These are phyloP conservation scores for Epistrophella euchroma DNA, from an alignment of 2,888 invertebrate species.

Conservation along the genomic window DNA sequence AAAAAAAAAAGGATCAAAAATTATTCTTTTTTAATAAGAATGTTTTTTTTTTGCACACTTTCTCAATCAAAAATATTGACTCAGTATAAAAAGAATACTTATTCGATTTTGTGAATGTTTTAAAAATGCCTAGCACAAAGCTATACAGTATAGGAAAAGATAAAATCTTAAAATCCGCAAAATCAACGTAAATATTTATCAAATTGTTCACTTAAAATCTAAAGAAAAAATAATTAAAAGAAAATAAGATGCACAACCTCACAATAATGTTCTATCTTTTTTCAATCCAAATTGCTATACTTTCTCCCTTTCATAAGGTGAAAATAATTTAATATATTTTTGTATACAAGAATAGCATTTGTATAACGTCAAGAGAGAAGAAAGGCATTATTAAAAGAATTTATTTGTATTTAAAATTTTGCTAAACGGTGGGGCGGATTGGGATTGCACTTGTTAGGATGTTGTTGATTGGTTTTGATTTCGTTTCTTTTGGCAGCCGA, in stretches of 20 bases:
- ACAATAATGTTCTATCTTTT: constrained; percentile 11
- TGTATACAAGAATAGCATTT: constrained; percentile 54
- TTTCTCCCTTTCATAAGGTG: constrained; percentile 33
- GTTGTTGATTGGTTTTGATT: neutral
- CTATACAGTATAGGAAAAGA: constrained; percentile 6
- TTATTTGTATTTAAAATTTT: constrained; percentile 10
- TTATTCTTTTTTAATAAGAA: neutral
- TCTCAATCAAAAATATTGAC: constrained; percentile 28
- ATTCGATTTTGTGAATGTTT: constrained; percentile 1
- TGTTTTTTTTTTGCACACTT: constrained; percentile 22
- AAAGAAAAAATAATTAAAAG: constrained; percentile 21
- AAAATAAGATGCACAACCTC: constrained; percentile 54
- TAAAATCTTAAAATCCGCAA: constrained; percentile 6
- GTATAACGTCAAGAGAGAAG: constrained; percentile 10
- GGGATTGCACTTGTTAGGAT: neutral
- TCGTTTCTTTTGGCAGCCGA: neutral
- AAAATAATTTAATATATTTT: constrained; percentile 44
- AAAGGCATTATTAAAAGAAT: neutral
- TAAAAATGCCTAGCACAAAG: constrained; percentile 10
- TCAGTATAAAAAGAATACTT: constrained; percentile 19
- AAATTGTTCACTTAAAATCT: constrained; percentile 35
- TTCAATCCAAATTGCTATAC: constrained; percentile 21
- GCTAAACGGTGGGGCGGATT: neutral
- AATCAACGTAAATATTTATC: constrained; percentile 40
- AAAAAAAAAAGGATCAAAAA: constrained; percentile 9